phyloP scores from a whole-genome alignment of 2,888 invertebrate genomes.

The Agrypnus murinus region DNA sequence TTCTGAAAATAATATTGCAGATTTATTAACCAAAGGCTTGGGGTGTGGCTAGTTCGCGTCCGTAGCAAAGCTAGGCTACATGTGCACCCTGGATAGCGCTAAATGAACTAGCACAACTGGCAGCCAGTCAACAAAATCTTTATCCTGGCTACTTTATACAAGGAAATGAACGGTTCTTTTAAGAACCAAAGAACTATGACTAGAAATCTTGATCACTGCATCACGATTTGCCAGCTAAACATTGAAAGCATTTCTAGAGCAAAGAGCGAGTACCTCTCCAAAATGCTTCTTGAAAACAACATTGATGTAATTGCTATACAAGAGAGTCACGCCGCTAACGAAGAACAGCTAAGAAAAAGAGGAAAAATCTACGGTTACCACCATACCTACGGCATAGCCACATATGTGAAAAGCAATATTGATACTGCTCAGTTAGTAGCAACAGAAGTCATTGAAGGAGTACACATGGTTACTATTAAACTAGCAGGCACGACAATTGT shows the following conservation, averaged over 20 bases:
- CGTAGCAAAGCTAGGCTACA: no score
- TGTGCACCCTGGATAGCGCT: no score
- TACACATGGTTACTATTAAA: conserved; percentile 14
- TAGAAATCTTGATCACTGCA: neutral
- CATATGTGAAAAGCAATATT: conserved; percentile 20
- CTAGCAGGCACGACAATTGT: conserved; percentile 21
- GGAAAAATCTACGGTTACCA: conserved; percentile 4
- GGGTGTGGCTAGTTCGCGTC: no score
- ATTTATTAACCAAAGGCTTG: no score
- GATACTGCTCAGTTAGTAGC: conserved; percentile 17
- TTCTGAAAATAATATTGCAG: no score
- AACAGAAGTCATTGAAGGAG: conserved; percentile 6
- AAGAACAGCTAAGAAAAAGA: conserved; percentile 10
- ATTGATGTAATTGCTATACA: conserved; percentile 15
- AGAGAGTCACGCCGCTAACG: conserved; percentile 22
- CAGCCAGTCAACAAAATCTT: no score
- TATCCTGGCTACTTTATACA: no score
- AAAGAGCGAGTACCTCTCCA: conserved; percentile 1
- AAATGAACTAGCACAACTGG: no score
- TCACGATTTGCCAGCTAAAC: neutral
- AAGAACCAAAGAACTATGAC: conserved; percentile 3
- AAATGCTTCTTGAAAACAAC: conserved; percentile 13
- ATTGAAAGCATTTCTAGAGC: neutral
- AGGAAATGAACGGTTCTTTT: neutral
- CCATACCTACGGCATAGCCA: neutral